These are phyloP conservation scores for Vollenhovia emeryi DNA, from an alignment of 1,140 invertebrate genomes.

Conservation along the genomic window DNA sequence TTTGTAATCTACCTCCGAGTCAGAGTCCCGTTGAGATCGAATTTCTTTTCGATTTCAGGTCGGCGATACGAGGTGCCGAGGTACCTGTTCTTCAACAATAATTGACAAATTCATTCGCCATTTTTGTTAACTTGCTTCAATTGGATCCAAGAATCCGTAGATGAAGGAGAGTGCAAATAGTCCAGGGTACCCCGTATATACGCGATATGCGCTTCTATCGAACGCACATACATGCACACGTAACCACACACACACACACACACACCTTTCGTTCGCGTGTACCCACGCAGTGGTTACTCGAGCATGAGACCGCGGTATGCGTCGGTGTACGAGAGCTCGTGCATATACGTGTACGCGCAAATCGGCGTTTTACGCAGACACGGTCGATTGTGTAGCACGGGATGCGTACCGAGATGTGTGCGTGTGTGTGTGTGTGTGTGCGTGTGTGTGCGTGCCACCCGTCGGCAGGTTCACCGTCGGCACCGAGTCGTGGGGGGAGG, in stretches of 20 bases:
- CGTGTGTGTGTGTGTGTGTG: neutral
- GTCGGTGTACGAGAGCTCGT: neutral
- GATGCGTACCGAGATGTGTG: slow-evolving; percentile 57
- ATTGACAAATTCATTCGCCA: too few species aligned
- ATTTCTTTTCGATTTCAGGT: neutral
- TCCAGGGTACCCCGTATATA: neutral
- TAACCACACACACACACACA: neutral
- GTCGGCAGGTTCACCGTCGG: slow-evolving; percentile 28
- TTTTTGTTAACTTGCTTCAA: neutral
- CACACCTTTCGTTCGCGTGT: neutral
- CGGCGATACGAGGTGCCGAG: neutral
- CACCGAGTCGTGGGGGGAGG: slow-evolving; percentile 39
- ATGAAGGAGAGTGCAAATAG: neutral
- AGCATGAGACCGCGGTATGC: slow-evolving; percentile 24
- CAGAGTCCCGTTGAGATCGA: neutral
- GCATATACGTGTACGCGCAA: slow-evolving; percentile 12
- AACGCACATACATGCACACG: neutral
- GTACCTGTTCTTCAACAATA: neutral
- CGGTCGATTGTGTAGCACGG: slow-evolving; percentile 44
- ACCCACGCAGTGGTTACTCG: slow-evolving; percentile 27
- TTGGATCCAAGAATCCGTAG: neutral
- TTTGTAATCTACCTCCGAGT: neutral
- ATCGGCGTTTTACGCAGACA: slow-evolving; percentile 50
- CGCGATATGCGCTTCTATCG: neutral
- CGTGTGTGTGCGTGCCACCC: slow-evolving; percentile 26